These are phyloP conservation scores for Drosophila bocki DNA, from an alignment of 1,140 invertebrate species.

Conservation along the genomic window DNA sequence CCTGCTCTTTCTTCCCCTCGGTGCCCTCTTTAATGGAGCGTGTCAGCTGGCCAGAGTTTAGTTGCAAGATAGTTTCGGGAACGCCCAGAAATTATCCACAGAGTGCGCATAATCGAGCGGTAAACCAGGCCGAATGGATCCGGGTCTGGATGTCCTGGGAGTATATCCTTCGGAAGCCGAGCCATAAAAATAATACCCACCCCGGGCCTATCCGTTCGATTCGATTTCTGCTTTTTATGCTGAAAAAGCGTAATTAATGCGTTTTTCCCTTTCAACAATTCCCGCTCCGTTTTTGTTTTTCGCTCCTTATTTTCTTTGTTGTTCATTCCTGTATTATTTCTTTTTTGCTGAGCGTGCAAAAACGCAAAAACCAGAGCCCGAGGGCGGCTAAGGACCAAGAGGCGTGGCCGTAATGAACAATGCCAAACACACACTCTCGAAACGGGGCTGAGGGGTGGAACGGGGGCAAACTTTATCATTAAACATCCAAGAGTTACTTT, in stretches of 20 bases:
- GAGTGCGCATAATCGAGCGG: constrained; percentile 69
- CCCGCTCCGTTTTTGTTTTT: constrained; percentile 42
- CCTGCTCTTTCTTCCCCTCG: constrained; percentile 3
- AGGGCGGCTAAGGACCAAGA: constrained; percentile 28
- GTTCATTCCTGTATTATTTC: constrained; percentile 25
- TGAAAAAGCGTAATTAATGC: constrained; percentile 81
- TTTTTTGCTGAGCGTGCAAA: constrained; percentile 75
- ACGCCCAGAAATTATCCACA: constrained; percentile 44
- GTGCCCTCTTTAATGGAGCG: constrained; percentile 38
- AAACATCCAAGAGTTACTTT: constrained; percentile 81
- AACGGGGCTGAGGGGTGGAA: not conserved
- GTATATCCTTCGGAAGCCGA: constrained; percentile 22
- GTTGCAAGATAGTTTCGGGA: constrained; percentile 53
- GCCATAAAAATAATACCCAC: constrained; percentile 53
- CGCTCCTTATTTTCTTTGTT: constrained; percentile 23
- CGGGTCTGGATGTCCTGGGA: constrained; percentile 21
- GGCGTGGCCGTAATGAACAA: constrained; percentile 54
- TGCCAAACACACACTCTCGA: constrained; percentile 46
- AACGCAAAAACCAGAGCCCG: constrained; percentile 45
- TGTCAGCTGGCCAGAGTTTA: constrained; percentile 56
- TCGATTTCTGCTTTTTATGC: constrained; percentile 55
- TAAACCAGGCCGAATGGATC: constrained; percentile 69
- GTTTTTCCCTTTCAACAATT: constrained; percentile 64
- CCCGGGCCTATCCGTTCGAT: constrained; percentile 57
- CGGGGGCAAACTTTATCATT: constrained; percentile 71